Percentiles rank a stretch among this genome's conserved stretches.
Conservation (phyloP, 2,797 vertebrate genomes). For the Myiotriccus ornatus region DNA sequence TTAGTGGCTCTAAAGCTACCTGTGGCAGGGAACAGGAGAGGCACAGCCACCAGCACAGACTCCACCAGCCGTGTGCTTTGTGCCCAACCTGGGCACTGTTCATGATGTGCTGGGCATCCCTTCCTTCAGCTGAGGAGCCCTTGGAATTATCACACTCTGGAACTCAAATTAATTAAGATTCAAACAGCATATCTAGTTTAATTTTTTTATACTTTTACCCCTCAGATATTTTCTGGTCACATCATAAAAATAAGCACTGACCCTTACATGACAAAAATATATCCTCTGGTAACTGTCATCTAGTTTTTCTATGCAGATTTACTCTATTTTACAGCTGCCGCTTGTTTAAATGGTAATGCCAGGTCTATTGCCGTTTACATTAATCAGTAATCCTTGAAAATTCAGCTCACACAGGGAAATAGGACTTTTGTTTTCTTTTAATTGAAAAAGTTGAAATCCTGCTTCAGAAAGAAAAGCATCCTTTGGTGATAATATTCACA, state of each 20-base stretch:
- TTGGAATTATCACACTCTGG: not conserved
- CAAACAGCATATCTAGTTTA: not conserved
- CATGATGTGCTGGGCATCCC: too few relatives aligned
- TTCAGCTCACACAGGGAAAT: not conserved
- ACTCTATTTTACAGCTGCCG: not conserved
- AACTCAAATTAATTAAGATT: not conserved
- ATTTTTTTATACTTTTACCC: not conserved
- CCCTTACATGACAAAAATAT: not conserved
- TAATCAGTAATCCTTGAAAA: not conserved
- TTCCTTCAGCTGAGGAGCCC: not conserved
- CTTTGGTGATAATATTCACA: not conserved
- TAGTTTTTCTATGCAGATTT: not conserved
- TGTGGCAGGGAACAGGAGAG: not conserved
- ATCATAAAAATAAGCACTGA: not conserved
- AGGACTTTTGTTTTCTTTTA: not conserved
- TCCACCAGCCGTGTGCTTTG: not conserved
- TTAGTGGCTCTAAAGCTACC: not conserved
- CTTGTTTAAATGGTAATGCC: not conserved
- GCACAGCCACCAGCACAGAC: not conserved
- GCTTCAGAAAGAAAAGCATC: not conserved
- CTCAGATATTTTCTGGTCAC: not conserved
- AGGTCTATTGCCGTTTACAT: not conserved
- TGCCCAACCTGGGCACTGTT: rapidly evolving
- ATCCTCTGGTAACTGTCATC: not conserved
- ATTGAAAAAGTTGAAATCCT: not conserved